Evolutionary conservation across 2,888 invertebrate species (phyloP), one percentile per base, ranked within the genome.

Genomic region (Cinara cedri): DNA sequence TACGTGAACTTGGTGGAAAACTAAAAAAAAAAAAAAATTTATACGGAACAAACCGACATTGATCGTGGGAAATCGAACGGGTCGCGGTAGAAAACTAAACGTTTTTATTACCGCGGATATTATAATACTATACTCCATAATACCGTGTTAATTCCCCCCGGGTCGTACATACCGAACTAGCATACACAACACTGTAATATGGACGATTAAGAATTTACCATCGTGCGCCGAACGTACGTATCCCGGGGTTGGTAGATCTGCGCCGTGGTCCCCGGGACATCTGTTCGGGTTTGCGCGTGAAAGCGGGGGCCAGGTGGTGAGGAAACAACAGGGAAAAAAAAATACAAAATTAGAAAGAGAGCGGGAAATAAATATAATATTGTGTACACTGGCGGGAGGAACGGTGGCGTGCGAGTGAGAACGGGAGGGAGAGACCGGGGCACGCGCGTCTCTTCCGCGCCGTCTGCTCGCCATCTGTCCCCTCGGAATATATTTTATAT

Each of bases 381-480:
- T 6, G 34, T 34, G 34, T n/a, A n/a, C n/a, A n/a, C n/a, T n/a
- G n/a, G n/a, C n/a, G n/a, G n/a, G n/a, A n/a, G 34, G 34, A 4
- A 34, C 34, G 34, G 6, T 34, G 6, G 34, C 34, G 34, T 34
- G 34, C n/a, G 51, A 68, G n/a, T 13, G 21, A 49, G 68, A n/a
- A 42, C 16, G 65, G 14, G 14, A 13, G 46, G 49, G 66, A 60
- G 57, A 46, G 49, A 70, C 70, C 16, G n/a, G 68, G 70, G 11
- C 57, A 57, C 78, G 62, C 76, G 76, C 78, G 78, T 70, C 78
- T 78, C 68, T 60, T 62, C 57, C 49, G 34, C 70, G 60, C 68
- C 57, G 68, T 60, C 68, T 78, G 78, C 21, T 49, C 60, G 60
- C 78, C 78, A 78, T 78, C 78, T 78, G 78, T 78, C 78, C 78